Evolutionary conservation across 2,888 invertebrate genomes (phyloP).

Genomic region (Sminthurinus aureus): DNA sequence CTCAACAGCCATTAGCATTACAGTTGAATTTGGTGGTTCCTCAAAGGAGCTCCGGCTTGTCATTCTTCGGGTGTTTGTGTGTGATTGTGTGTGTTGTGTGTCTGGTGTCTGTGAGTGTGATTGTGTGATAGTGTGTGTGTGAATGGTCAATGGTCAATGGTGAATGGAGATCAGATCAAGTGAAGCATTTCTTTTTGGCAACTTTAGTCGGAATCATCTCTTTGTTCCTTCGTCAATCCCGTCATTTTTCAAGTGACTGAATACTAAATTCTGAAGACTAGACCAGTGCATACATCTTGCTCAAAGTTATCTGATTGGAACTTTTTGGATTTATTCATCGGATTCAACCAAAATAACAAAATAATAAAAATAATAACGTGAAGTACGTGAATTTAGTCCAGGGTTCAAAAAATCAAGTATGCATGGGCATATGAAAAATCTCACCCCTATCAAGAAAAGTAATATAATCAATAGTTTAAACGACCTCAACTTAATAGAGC

Average conservation of each 20-base stretch:
- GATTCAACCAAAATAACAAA: background rate
- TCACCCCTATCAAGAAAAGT: background rate
- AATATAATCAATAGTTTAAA: background rate
- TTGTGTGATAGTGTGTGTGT: background rate
- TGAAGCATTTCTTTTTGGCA: background rate
- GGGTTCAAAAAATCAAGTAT: background rate
- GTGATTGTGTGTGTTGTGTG: background rate
- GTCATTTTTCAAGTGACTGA: background rate
- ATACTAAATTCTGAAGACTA: no score
- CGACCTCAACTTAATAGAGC: no score
- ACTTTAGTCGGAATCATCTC: background rate
- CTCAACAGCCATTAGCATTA: background rate
- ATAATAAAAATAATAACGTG: no score
- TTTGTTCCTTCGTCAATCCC: background rate
- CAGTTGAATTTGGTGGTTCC: background rate
- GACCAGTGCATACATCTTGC: no score
- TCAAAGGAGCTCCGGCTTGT: constrained; percentile 6
- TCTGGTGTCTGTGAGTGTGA: background rate
- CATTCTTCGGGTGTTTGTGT: background rate
- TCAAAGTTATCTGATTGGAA: background rate
- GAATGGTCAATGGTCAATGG: no score
- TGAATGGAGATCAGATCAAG: background rate
- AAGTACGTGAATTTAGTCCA: background rate
- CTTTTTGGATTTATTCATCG: background rate
- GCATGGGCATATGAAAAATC: background rate